Evolutionary conservation across 2,797 vertebrate species (phyloP).

Genomic region (Peromyscus eremicus): DNA sequence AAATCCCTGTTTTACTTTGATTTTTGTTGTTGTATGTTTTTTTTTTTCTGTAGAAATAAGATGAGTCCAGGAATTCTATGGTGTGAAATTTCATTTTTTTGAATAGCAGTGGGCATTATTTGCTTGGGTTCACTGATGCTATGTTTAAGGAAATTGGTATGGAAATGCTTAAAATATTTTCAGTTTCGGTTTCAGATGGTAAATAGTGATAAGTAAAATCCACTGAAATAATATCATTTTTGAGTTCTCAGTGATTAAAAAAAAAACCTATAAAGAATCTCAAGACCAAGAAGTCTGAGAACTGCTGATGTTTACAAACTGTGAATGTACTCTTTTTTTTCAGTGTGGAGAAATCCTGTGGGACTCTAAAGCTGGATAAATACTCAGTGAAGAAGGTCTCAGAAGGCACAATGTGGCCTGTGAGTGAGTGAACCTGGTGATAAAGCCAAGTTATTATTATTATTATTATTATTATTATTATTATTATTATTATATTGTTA

Average conservation of each 20-base stretch:
- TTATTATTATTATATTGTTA: neutral
- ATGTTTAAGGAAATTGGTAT: slow-evolving; percentile 6
- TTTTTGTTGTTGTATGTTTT: neutral
- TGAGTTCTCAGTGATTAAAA: neutral
- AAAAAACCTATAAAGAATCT: neutral
- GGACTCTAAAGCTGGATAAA: neutral
- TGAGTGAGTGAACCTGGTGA: neutral
- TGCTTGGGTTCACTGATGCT: neutral
- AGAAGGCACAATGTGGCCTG: neutral
- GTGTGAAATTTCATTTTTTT: neutral
- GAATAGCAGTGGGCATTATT: neutral
- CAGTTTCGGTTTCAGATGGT: neutral
- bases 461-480: neutral
- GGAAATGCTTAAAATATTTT: neutral
- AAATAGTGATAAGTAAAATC: neutral
- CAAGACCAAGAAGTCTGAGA: neutral
- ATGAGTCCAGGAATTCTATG: neutral
- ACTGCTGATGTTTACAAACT: neutral
- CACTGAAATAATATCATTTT: slow-evolving; percentile 12
- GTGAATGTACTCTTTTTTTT: neutral
- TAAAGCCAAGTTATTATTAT: neutral
- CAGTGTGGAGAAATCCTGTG: neutral
- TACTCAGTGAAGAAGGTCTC: neutral
- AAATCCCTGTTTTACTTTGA: neutral
- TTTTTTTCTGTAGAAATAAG: slow-evolving; percentile 5